A percentile compares a stretch with the other conserved stretches of the same genome.
These are phyloP conservation scores for Lasioglossum figueresi DNA, from an alignment of 2,888 invertebrate species.

Conservation along the genomic window DNA sequence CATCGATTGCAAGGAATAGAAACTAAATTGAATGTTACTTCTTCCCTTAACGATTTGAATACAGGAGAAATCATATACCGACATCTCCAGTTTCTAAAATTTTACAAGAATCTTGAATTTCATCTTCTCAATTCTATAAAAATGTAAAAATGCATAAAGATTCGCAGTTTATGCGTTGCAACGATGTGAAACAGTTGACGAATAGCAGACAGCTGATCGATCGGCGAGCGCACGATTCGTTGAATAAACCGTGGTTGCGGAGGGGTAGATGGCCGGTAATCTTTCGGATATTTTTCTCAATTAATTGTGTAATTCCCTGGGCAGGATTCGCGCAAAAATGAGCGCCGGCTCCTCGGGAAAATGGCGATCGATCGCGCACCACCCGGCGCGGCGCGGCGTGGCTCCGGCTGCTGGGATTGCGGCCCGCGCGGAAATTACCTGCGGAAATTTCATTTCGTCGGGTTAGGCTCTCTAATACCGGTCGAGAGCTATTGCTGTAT, in stretches of 20 bases:
- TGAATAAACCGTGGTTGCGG: neutral
- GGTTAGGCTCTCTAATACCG: slow-evolving; percentile 59
- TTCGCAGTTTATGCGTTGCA: neutral
- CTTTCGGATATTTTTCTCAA: slow-evolving; percentile 30
- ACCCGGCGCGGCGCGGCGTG: neutral
- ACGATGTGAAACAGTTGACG: neutral
- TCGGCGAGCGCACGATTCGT: neutral
- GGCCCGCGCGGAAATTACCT: slow-evolving; percentile 62
- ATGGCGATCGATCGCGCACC: slow-evolving; percentile 52
- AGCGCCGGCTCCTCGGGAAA: slow-evolving; percentile 18
- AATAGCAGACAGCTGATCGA: neutral
- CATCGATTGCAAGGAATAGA: no score
- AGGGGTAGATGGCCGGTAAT: neutral
- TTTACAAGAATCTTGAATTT: no score
- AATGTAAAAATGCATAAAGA: no score
- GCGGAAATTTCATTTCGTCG: slow-evolving; percentile 68
- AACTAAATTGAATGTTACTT: no score
- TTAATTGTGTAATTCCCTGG: neutral
- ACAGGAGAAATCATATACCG: no score
- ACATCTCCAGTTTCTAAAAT: no score
- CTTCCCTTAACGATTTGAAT: no score
- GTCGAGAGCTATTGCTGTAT: slow-evolving; percentile 48
- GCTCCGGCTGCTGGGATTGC: slow-evolving; percentile 40
- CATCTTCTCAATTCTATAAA: no score
- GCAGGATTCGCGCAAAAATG: neutral